Evolutionary conservation across 2,113 vertebrate species (phyloP).

Genomic region (Carassius auratus): DNA sequence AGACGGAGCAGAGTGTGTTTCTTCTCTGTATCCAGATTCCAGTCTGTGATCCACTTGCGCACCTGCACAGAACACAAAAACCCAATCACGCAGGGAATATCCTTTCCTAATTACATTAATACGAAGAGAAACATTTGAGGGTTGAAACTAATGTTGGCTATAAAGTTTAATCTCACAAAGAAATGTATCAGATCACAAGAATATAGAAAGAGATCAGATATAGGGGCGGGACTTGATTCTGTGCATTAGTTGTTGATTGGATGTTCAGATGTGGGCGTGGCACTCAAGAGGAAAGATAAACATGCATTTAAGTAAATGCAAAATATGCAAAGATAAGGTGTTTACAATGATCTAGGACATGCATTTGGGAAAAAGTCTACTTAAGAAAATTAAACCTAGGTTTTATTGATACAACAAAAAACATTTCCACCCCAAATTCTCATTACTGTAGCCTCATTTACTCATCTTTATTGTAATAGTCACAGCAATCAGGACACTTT

Average conservation of each 20-base stretch:
- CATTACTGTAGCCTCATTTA: not conserved
- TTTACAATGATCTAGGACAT: too few relatives aligned
- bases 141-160: not conserved
- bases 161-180: not conserved
- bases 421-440: not conserved
- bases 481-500: not conserved
- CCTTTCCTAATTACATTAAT: not conserved
- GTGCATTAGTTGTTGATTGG: not conserved
- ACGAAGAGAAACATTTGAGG: not conserved
- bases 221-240: not conserved
- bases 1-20: conserved; percentile 93
- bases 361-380: too few relatives aligned
- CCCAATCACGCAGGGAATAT: not conserved
- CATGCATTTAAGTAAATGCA: too few relatives aligned
- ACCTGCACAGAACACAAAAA: conserved; percentile 75
- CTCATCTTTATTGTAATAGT: not conserved
- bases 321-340: too few relatives aligned
- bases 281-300: too few relatives aligned
- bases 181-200: not conserved
- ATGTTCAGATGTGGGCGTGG: not conserved
- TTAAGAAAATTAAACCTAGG: too few relatives aligned
- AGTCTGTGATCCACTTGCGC: conserved; percentile 96
- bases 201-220: not conserved
- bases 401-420: too few relatives aligned
- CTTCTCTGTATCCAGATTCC: conserved; percentile 94